These are phyloP conservation scores for Hippocampus guttulatus DNA, from an alignment of 2,113 vertebrate genomes.

Conservation along the genomic window DNA sequence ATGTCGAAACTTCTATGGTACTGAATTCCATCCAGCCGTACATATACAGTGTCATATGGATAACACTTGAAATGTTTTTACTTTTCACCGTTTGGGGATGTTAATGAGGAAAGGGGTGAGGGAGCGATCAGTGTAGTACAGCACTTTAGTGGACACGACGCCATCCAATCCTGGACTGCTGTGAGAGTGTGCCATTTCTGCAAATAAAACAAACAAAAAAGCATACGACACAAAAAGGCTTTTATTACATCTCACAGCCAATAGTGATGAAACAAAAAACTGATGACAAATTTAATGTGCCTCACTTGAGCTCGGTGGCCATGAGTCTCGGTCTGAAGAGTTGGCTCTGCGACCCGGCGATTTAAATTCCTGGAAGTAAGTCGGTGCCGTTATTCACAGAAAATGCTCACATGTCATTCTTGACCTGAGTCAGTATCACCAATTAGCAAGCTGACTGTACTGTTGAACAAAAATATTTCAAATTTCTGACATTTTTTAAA, in stretches of 20 bases:
- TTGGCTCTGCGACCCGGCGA: slow-evolving; percentile 77
- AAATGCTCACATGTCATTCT: slow-evolving; percentile 12
- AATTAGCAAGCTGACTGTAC: too few species aligned
- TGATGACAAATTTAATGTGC: slow-evolving; percentile 45
- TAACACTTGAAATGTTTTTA: too few species aligned
- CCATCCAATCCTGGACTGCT: slow-evolving; percentile 83
- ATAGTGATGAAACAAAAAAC: slow-evolving; percentile 15
- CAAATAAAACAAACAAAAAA: slow-evolving; percentile 36
- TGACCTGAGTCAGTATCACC: not conserved
- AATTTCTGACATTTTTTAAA: too few species aligned
- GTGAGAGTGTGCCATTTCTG: slow-evolving; percentile 90
- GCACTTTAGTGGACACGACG: slow-evolving; percentile 88
- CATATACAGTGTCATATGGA: too few species aligned
- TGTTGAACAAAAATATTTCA: too few species aligned
- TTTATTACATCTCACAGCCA: slow-evolving; percentile 1
- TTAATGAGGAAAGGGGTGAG: slow-evolving; percentile 96
- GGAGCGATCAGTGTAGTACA: slow-evolving; percentile 95
- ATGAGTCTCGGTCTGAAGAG: slow-evolving; percentile 84
- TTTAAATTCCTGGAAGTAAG: slow-evolving; percentile 73
- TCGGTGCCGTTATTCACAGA: slow-evolving; percentile 24
- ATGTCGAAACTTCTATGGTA: too few species aligned
- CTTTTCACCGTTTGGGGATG: slow-evolving; percentile 90
- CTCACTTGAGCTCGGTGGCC: slow-evolving; percentile 92
- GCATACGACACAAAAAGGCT: slow-evolving; percentile 17
- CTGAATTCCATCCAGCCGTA: too few species aligned